Conservation (phyloP, 2,113 vertebrate species). For the Lasiurus borealis region DNA sequence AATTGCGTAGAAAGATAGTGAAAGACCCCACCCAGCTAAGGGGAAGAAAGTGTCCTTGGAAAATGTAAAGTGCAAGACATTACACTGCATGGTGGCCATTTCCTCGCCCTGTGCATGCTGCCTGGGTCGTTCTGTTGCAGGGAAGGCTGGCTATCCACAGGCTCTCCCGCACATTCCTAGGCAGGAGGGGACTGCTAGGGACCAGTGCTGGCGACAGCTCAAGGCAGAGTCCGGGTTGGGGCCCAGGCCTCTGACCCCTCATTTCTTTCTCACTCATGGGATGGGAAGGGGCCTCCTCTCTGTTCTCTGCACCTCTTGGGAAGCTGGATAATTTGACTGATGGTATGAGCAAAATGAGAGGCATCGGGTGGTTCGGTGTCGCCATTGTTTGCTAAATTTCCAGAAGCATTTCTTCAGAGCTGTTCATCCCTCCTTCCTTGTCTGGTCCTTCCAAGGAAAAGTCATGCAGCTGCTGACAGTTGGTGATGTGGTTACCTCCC, state of each 20-base stretch:
- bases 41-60: not conserved
- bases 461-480: conserved; percentile 43
- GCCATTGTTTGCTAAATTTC: conserved; percentile 75
- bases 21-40: not conserved
- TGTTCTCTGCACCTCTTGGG: not conserved
- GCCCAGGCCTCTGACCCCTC: not conserved
- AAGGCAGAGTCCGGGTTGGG: not conserved
- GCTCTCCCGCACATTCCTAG: not conserved
- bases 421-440: conserved; percentile 76
- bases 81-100: not conserved
- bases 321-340: conserved; percentile 42
- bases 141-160: not conserved
- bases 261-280: not conserved
- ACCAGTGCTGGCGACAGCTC: not conserved
- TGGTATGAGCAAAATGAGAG: conserved; percentile 68
- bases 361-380: not conserved
- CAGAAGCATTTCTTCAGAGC: conserved; percentile 29
- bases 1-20: not conserved
- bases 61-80: not conserved
- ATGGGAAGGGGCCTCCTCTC: not conserved
- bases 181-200: not conserved
- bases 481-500: conserved; percentile 26
- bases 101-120: not conserved
- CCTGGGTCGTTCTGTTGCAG: not conserved
- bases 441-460: conserved; percentile 59